Evolutionary conservation across 2,888 invertebrate species (phyloP), one percentile per base, ranked within the genome.

Genomic region (Brassicogethes aeneus): DNA sequence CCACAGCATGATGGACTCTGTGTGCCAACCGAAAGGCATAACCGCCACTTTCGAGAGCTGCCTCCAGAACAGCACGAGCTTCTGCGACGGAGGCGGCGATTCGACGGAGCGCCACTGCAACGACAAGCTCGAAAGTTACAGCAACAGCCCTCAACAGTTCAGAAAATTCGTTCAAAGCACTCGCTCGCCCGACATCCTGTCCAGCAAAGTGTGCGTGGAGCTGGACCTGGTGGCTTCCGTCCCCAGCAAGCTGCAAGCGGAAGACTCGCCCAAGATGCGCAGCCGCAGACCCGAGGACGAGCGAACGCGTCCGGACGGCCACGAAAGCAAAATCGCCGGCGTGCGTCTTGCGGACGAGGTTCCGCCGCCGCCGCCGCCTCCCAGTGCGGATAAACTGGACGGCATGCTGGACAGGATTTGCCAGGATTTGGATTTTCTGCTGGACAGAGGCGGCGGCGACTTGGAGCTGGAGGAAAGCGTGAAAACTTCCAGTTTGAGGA

Each of bases 381-480:
- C 66, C 15, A 64, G 42, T 7, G 41, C 7, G 13, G 65, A 65
- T 45, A 68, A 64, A 44, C 50, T 70, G 23, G 77, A 77, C 52
- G 80, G 79, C 42, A 82, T 88, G 74, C 68, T 88, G 37, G 82
- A 85, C 68, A 79, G 85, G 60, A 89, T 89, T 57, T 82, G 85
- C 1, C 82, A 82, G 59, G 88, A 89, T 68, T 70, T 89, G 52
- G 85, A 88, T 68, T 88, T 86, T 69, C 70, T 89, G 52, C 70
- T 88, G 44, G 87, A 87, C 65, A 75, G 84, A 36, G 59, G 50
- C 31, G 57, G 57, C 8, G 60, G 57, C 12, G 47, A 50, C 16
- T 46, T 41, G 17, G 41, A 40, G 16, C 36, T 17, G 29, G 38
- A 32, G 16, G 46, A 44, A 7, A 37, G 38, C 10, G 17, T 45